phyloP scores from a whole-genome alignment of 2,797 vertebrate species.

The Orientallactaga sibirica region DNA sequence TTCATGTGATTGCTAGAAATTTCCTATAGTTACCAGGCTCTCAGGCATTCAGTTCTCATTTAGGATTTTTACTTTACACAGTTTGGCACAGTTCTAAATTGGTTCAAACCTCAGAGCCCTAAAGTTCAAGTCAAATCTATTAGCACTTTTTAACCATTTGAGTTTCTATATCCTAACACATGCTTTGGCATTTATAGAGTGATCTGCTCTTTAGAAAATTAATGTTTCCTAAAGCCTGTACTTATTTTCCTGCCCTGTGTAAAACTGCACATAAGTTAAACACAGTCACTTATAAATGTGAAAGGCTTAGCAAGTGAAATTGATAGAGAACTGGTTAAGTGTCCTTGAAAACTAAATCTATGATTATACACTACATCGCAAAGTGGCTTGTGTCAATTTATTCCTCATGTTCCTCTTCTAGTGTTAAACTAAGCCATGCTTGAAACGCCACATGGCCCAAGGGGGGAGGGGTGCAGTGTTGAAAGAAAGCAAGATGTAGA shows the following conservation, averaged over 20 bases:
- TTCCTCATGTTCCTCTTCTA: neutral
- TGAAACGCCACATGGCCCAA: neutral
- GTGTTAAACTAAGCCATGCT: neutral
- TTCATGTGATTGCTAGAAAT: neutral
- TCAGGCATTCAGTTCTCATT: slow-evolving; percentile 53
- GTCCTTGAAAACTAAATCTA: neutral
- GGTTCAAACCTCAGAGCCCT: slow-evolving; percentile 14
- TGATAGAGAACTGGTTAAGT: slow-evolving; percentile 51
- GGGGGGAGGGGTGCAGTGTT: neutral
- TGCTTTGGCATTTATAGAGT: slow-evolving; percentile 37
- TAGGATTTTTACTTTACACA: slow-evolving; percentile 43
- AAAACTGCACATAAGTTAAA: neutral
- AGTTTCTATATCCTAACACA: slow-evolving; percentile 3
- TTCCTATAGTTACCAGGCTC: slow-evolving; percentile 61
- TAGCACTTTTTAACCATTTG: slow-evolving; percentile 44
- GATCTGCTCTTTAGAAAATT: slow-evolving; percentile 44
- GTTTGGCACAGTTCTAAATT: slow-evolving; percentile 49
- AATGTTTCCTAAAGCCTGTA: slow-evolving; percentile 8
- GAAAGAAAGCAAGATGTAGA: slow-evolving; percentile 1
- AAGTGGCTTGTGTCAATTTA: neutral
- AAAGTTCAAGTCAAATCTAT: slow-evolving; percentile 17
- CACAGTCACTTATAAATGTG: slow-evolving; percentile 5
- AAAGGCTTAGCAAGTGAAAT: slow-evolving; percentile 17
- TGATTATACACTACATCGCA: neutral
- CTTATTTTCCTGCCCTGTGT: slow-evolving; percentile 7